Evolutionary conservation across 2,113 vertebrate genomes (phyloP), one percentile per base, ranked within the genome.

Genomic region (Donacobius atricapilla): DNA sequence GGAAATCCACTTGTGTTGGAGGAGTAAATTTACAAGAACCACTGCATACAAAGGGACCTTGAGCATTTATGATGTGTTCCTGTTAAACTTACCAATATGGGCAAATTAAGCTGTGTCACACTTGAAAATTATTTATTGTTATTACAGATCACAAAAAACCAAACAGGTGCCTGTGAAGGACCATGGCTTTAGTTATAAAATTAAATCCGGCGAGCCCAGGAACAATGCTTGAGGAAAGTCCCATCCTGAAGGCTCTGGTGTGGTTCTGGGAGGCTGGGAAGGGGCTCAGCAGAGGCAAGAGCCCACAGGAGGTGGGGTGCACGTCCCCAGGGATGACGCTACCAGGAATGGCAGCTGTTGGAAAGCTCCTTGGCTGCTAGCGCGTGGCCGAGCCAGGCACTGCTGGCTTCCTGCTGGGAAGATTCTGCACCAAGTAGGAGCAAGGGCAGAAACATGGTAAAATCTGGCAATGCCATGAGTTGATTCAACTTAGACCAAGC

Each of bases 331-430:
- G 5, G 56, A 1, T 8, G 35, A 15, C 19, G 4, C 37, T 3
- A 1, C 3, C 4, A 1, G 39, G 70, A 21, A 58, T 2, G 22
- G 44, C 24, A n/a, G 10, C 73, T 17, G 9, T 4, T 2, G 4
- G 69, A 25, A 76, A 33, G 71, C 20, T 31, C 66, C 68, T 51
- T 7, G 8, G 51, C 39, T 23, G 51, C 11, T 4, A 24, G 27
- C 1, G 0, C 9, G 44, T 17, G n/a, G 21, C 25, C 44, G 57
- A 61, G 44, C 31, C 65, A 14, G 3, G 19, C 20, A 20, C 65
- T 42, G 12, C 35, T n/a, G 22, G 21, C 51, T 37, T 56, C 33
- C 39, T 81, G 64, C 40, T 33, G 21, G 53, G 69, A 30, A 47
- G 68, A 23, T 8, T 87, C 37, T 75, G 47, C 27, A 47, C 40